These are phyloP conservation scores for Camponotus pennsylvanicus DNA, from an alignment of 1,140 invertebrate genomes.

Conservation along the genomic window DNA sequence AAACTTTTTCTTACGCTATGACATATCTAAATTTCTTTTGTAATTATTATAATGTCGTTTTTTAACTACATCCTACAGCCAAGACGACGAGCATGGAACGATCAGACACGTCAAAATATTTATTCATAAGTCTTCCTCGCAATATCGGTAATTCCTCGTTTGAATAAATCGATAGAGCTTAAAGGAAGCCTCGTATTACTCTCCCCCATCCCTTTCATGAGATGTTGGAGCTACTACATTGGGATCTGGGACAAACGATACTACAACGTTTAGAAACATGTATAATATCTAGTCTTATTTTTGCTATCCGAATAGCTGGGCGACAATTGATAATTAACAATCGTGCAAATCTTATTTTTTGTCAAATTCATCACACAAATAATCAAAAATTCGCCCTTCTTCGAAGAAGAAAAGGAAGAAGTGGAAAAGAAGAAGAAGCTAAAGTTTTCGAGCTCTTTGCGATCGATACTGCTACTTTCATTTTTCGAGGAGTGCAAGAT, in stretches of 20 bases:
- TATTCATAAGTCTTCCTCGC: slow-evolving; percentile 43
- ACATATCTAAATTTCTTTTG: neutral
- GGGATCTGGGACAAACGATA: slow-evolving; percentile 63
- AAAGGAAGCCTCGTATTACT: slow-evolving; percentile 71
- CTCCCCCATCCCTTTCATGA: slow-evolving; percentile 15
- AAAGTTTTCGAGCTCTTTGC: neutral
- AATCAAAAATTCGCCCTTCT: neutral
- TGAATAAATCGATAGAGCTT: slow-evolving; percentile 72
- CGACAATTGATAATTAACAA: neutral
- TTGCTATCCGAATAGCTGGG: neutral
- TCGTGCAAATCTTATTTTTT: neutral
- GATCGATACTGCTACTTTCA: neutral
- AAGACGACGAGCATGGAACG: neutral
- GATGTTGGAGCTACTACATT: slow-evolving; percentile 43
- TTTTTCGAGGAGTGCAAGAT: slow-evolving; percentile 8
- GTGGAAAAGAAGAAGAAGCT: neutral
- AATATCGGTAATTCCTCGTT: slow-evolving; percentile 64
- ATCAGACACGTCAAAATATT: slow-evolving; percentile 54
- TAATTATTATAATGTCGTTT: slow-evolving; percentile 13
- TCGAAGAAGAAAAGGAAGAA: neutral
- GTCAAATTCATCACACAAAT: neutral
- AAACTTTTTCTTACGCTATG: neutral
- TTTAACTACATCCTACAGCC: neutral
- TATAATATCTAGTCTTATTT: neutral
- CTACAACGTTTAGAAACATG: slow-evolving; percentile 23